Conservation (phyloP, 2,113 vertebrate genomes). For the Ammodytes marinus region DNA sequence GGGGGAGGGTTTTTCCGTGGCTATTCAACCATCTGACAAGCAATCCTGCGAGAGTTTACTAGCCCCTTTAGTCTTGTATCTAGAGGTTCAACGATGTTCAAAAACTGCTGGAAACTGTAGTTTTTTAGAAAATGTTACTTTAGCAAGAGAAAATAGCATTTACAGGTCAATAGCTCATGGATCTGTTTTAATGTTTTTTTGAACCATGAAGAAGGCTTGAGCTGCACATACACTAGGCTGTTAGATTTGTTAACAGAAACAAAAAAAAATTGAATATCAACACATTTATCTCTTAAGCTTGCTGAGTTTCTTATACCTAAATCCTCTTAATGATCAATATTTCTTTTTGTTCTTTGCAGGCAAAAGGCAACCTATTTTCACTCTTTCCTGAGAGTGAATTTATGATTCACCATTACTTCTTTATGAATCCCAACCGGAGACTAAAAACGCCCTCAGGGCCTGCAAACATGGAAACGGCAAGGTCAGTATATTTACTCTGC, state of each 20-base stretch:
- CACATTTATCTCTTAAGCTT: not conserved
- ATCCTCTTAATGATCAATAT: constrained; percentile 26
- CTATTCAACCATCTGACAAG: not conserved
- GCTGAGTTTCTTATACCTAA: not conserved
- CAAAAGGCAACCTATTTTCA: constrained; percentile 20
- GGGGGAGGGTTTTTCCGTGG: not conserved
- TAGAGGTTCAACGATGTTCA: not conserved
- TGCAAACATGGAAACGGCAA: constrained; percentile 66
- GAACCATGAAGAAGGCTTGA: constrained; percentile 1
- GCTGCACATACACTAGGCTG: not conserved
- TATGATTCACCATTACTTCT: constrained; percentile 57
- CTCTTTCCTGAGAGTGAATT: constrained; percentile 36
- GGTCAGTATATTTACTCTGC: constrained; percentile 74
- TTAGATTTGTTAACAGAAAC: constrained; percentile 31
- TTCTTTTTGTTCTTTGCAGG: constrained; percentile 2
- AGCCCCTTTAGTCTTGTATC: not conserved
- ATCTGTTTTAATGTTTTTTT: constrained; percentile 4
- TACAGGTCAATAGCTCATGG: not conserved
- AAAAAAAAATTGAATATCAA: not conserved
- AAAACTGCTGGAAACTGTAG: constrained; percentile 12
- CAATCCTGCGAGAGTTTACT: not conserved
- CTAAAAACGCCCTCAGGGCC: constrained; percentile 38
- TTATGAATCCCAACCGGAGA: constrained; percentile 50
- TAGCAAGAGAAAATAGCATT: constrained; percentile 20
- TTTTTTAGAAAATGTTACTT: not conserved